Conservation (phyloP, 2,797 vertebrate genomes). For the Cossypha dichroa region DNA sequence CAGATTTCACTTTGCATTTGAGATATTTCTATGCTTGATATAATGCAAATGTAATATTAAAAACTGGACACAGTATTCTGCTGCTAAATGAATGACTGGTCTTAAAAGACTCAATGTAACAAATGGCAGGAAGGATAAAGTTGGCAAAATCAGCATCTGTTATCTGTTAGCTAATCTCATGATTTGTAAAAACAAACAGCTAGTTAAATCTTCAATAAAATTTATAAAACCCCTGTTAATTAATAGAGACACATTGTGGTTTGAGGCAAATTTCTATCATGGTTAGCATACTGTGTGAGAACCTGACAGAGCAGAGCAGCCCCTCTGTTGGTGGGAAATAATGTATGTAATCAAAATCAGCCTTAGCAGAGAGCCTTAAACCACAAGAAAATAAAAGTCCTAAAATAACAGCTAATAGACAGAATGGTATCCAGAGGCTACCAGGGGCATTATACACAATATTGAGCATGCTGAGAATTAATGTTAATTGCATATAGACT, state of each 20-base stretch:
- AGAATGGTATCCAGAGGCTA: background rate
- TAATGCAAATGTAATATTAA: background rate
- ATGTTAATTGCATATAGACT: background rate
- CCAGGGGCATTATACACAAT: background rate
- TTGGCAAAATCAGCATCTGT: background rate
- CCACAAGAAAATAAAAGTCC: background rate
- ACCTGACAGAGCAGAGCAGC: background rate
- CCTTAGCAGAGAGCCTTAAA: background rate
- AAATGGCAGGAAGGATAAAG: background rate
- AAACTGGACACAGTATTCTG: background rate
- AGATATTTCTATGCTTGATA: background rate
- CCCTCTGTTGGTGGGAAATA: background rate
- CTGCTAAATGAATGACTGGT: background rate
- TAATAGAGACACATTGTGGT: background rate
- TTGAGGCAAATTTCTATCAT: background rate
- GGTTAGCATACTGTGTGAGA: background rate
- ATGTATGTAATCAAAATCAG: background rate
- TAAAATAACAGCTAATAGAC: background rate
- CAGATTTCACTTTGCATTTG: background rate
- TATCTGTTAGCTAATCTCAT: background rate
- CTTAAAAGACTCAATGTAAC: background rate
- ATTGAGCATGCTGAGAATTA: background rate
- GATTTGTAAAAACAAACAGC: conserved; percentile 20
- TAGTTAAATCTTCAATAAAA: background rate
- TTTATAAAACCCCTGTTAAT: background rate